phyloP scores from a whole-genome alignment of 2,113 vertebrate species.

The Meleagris gallopavo region DNA sequence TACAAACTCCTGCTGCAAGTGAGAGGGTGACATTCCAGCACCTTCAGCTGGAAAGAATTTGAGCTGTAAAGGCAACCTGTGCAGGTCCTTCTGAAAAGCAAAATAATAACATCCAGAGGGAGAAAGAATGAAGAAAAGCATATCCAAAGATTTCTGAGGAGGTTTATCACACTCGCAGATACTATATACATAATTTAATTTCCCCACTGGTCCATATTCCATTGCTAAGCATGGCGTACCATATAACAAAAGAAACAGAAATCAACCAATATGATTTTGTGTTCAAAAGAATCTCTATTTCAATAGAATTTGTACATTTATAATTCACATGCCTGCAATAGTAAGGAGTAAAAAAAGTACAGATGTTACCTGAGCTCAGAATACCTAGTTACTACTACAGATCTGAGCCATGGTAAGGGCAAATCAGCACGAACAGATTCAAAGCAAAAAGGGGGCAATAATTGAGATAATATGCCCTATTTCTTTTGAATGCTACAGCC shows the following conservation, averaged over 20 bases:
- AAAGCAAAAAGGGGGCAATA: neutral
- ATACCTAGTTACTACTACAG: neutral
- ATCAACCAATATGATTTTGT: neutral
- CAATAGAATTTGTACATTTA: neutral
- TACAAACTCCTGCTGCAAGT: constrained; percentile 14
- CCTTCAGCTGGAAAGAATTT: constrained; percentile 26
- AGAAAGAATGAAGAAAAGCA: neutral
- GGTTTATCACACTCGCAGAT: neutral
- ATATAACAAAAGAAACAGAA: neutral
- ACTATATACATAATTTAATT: constrained; percentile 42
- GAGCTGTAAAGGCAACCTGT: constrained; percentile 7
- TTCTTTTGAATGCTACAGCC: neutral
- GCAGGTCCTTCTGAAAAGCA: neutral
- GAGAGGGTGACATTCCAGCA: constrained; percentile 6
- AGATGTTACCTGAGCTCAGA: neutral
- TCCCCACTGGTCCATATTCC: neutral
- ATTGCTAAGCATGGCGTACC: neutral
- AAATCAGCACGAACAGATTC: neutral
- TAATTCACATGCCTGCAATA: neutral
- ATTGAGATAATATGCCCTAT: neutral
- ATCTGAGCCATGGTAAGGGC: neutral
- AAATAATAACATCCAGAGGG: constrained; percentile 37
- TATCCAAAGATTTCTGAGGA: constrained; percentile 28
- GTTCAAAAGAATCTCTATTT: neutral
- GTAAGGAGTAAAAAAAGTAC: neutral